Base-by-base conservation (phyloP, 1,140 invertebrate genomes). In the Ctenoplectra terminalis region DNA sequence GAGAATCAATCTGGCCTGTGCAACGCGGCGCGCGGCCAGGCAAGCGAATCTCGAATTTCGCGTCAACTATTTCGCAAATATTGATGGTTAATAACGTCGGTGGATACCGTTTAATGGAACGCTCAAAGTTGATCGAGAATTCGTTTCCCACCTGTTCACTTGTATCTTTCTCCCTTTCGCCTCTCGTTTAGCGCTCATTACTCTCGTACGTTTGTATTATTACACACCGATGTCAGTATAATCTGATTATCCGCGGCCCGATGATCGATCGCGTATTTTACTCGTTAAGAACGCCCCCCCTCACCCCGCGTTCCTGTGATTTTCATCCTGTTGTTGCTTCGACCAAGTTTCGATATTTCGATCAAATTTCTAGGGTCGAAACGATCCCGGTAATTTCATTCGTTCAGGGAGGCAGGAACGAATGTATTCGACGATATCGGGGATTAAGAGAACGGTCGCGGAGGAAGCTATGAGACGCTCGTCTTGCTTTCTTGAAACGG, bases 1-100 rank as follows among this genome's bases (percentile, higher is more conserved):
- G 58, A 29, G 61, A 81, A 60, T 64, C 56, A 69, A 72, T 61
- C 76, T 50, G 46, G 43, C 17, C 26, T 29, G 64, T 40, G 26
- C 37, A 29, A n/a, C 46, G 29, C 66, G 66, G 46, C n/a, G 17
- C n/a, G n/a, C 9, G 20, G 20, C 20, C 20, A 37, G 50, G 4
- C 15, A 2, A 20, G 40, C n/a, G 76, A 34, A 31, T 43, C 67
- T 72, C 46, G 58, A 54, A 73, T 73, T 80, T 64, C 58, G 71
- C 77, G 69, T 80, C 69, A 80, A 80, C 77, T 80, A 80, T 73
- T 73, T 80, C 77, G 58, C 77, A 80, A 73, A 80, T 73, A 80
- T 80, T 73, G 70, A 73, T 80, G 70, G 77, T 80, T 80, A 80
- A 80, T 73, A 80, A 80, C 70, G 69, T 52, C 34, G 67, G 60